Conservation (phyloP, 2,113 vertebrate species). For the Stercorarius parasiticus region DNA sequence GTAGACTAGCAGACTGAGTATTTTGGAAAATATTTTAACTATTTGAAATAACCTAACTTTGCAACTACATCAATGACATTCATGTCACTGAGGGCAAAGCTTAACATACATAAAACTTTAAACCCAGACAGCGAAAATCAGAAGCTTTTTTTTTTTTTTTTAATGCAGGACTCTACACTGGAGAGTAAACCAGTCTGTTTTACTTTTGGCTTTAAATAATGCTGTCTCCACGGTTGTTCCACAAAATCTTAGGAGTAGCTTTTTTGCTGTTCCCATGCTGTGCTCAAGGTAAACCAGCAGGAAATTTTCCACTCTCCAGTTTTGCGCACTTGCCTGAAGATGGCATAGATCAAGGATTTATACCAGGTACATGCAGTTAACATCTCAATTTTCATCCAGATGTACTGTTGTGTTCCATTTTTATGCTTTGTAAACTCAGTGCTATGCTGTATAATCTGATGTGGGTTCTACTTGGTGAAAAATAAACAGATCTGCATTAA, state of each 20-base stretch:
- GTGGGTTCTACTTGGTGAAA: background rate
- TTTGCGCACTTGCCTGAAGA: background rate
- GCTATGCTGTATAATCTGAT: background rate
- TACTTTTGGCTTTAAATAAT: background rate
- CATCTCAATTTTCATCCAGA: background rate
- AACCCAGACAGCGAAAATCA: background rate
- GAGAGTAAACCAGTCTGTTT: background rate
- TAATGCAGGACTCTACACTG: background rate
- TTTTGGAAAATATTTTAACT: background rate
- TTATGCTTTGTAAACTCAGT: background rate
- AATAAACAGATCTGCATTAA: background rate
- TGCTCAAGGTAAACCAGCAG: background rate
- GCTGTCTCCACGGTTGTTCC: background rate
- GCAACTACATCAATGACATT: background rate
- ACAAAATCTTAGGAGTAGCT: background rate
- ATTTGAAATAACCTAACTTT: background rate
- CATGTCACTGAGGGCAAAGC: background rate
- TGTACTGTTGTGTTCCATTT: background rate
- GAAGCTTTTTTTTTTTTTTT: background rate
- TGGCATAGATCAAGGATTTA: rapidly evolving
- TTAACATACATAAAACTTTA: background rate
- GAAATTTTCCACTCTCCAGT: rapidly evolving
- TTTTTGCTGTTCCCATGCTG: background rate
- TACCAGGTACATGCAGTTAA: background rate
- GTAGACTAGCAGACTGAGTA: background rate